Conservation (phyloP, 2,888 invertebrate genomes). For the Adelphocoris suturalis region DNA sequence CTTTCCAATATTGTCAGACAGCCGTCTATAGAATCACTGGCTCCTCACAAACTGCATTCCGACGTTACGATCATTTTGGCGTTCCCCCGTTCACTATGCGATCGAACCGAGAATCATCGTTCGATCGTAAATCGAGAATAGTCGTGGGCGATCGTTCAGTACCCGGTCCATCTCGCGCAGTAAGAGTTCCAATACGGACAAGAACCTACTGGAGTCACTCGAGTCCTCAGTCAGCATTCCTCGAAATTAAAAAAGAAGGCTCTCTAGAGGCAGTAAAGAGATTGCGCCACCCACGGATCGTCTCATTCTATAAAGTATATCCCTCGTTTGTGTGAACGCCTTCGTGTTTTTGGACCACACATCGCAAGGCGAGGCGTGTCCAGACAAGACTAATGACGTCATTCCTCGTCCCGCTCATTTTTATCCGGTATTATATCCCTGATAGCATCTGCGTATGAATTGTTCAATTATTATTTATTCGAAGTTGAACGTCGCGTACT, state of each 20-base stretch:
- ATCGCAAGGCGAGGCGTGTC: conserved; percentile 15
- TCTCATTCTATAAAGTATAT: conserved; percentile 17
- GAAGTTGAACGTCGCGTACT: not conserved
- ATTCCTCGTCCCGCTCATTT: not conserved
- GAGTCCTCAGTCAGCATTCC: not conserved
- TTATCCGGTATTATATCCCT: not conserved
- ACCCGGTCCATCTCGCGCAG: not conserved
- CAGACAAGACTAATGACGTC: conserved; percentile 20
- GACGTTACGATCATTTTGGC: not conserved
- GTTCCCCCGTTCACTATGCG: not conserved
- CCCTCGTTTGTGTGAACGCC: conserved; percentile 31
- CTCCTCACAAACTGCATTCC: not conserved
- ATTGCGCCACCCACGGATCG: conserved; percentile 31
- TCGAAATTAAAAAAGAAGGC: not conserved
- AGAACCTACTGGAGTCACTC: not conserved
- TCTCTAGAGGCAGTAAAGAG: not conserved
- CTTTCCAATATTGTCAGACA: no score
- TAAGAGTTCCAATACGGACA: not conserved
- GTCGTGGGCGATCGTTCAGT: not conserved
- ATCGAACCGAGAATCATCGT: not conserved
- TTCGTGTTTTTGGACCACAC: conserved; percentile 24
- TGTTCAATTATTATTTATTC: conserved; percentile 27
- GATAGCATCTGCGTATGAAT: conserved; percentile 21
- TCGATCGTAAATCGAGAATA: not conserved
- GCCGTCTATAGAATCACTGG: no score